A percentile compares a stretch with the other conserved stretches of the same genome.
Conservation (phyloP, 2,888 invertebrate genomes). For the Eupithecia tripunctaria region DNA sequence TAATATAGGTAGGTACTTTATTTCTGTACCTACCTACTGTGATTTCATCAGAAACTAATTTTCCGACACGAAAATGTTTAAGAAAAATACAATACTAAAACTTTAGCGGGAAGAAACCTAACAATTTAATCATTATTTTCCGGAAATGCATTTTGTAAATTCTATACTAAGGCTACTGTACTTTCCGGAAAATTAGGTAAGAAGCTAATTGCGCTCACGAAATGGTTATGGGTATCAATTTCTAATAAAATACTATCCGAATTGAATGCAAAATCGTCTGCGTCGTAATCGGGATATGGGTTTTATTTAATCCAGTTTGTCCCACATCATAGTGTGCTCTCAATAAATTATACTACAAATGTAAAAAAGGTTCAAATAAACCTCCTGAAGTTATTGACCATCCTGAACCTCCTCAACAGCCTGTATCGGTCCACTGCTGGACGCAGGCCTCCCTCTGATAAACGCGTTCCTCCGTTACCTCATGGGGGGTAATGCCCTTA, state of each 20-base stretch:
- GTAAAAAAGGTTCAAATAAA: too few relatives aligned
- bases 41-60: background rate
- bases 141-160: slow-evolving; percentile 27
- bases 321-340: background rate
- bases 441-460: too few relatives aligned
- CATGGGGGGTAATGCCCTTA: too few relatives aligned
- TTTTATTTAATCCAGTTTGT: background rate
- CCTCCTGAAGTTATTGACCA: background rate
- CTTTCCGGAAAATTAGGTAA: background rate
- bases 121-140: slow-evolving; percentile 11
- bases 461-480: too few relatives aligned
- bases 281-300: background rate
- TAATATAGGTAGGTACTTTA: too few relatives aligned
- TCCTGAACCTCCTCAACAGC: too few relatives aligned
- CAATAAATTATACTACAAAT: too few relatives aligned
- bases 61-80: background rate
- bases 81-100: background rate
- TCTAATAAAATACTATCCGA: background rate
- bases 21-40: background rate
- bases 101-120: background rate
- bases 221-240: background rate
- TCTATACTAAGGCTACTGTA: background rate
- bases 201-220: background rate
- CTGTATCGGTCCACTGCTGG: too few relatives aligned
- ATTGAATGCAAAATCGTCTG: background rate